phyloP scores from a whole-genome alignment of 2,113 vertebrate genomes.

The Clarias macrocephalus region DNA sequence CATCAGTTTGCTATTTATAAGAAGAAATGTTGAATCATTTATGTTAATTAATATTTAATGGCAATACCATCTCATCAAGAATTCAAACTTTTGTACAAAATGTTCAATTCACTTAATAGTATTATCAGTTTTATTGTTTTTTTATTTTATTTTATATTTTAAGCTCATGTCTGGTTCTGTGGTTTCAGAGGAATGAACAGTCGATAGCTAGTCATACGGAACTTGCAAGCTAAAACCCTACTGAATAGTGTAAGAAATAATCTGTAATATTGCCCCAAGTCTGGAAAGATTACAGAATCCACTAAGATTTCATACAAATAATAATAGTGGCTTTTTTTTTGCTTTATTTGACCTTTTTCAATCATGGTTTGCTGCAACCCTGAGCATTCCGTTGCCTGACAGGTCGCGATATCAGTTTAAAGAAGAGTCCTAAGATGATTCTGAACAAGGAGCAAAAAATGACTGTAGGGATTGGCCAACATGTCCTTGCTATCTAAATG shows the following conservation, averaged over 20 bases:
- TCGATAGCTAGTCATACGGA: background rate
- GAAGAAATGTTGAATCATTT: background rate
- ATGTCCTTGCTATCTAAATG: background rate
- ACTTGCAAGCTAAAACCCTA: background rate
- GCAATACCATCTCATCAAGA: background rate
- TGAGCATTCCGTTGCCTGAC: background rate
- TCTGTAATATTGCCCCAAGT: background rate
- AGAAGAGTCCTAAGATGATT: background rate
- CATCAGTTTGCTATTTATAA: background rate
- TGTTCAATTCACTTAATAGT: background rate
- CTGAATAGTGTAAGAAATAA: background rate
- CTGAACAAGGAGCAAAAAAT: background rate
- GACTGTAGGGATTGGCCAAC: background rate
- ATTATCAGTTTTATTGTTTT: background rate
- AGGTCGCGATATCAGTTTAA: background rate
- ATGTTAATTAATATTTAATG: background rate
- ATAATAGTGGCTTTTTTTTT: background rate
- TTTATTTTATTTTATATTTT: background rate
- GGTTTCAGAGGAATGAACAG: background rate
- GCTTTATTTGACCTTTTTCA: background rate
- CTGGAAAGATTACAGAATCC: background rate
- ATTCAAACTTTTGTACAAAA: background rate
- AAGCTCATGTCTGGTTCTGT: background rate
- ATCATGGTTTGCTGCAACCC: background rate
- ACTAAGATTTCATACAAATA: background rate